Conservation (phyloP, 92 coral and sea anemone species). For the Heteractis magnifica region DNA sequence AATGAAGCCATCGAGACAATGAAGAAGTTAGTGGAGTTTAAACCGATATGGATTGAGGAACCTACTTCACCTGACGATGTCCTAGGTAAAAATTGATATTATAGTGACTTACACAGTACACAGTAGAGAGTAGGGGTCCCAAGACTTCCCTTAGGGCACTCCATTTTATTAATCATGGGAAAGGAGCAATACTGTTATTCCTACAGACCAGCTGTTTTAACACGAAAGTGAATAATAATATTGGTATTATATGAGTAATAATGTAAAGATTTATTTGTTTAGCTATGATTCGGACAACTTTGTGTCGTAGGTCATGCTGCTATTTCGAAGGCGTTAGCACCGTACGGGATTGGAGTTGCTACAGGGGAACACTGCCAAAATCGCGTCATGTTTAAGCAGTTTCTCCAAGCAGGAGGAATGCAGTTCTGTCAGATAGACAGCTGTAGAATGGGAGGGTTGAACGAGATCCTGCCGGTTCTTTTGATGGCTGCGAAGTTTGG, state of each 20-base stretch:
- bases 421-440: slow-evolving; percentile 99
- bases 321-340: slow-evolving; percentile 81
- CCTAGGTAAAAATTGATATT: slow-evolving; percentile 46
- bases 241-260: no score
- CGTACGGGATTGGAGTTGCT: slow-evolving; percentile 93
- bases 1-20: slow-evolving; percentile 76
- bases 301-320: slow-evolving; percentile 80
- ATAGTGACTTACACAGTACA: background rate
- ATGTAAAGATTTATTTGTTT: background rate
- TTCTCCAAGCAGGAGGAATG: slow-evolving; percentile 77
- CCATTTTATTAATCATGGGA: no score
- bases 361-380: slow-evolving; percentile 98
- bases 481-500: slow-evolving; percentile 94
- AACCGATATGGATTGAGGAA: slow-evolving; percentile 97
- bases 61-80: slow-evolving; percentile 99
- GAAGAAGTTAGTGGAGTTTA: slow-evolving; percentile 80
- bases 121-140: background rate
- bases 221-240: no score
- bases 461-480: slow-evolving; percentile 83
- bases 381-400: slow-evolving; percentile 96
- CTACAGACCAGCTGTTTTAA: no score
- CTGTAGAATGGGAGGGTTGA: slow-evolving; percentile 92
- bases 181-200: no score
- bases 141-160: no score
- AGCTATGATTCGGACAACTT: background rate